A percentile compares a stretch with the other conserved stretches of the same genome.
These are phyloP conservation scores for Prosopocoilus inquinatus DNA, from an alignment of 2,888 invertebrate genomes.

Conservation along the genomic window DNA sequence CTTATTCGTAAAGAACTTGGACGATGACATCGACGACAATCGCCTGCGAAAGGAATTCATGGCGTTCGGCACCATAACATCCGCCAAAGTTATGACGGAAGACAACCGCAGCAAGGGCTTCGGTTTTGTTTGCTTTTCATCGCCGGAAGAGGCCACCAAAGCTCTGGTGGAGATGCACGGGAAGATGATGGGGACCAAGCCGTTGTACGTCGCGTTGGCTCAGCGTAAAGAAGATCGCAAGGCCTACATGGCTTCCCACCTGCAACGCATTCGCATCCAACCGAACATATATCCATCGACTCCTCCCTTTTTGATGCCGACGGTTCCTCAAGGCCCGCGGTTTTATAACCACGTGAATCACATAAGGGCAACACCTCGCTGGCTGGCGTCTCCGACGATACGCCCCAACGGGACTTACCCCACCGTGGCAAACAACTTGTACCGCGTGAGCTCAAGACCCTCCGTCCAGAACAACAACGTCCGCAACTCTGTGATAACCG, in stretches of 20 bases:
- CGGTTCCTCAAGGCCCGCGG: conserved; percentile 83
- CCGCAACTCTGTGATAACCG: conserved; percentile 62
- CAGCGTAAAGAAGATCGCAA: conserved; percentile 71
- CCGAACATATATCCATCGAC: conserved; percentile 75
- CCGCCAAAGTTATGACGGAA: conserved; percentile 65
- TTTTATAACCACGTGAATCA: conserved; percentile 88
- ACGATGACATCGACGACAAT: conserved; percentile 68
- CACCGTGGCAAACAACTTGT: conserved; percentile 51
- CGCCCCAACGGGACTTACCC: conserved; percentile 63
- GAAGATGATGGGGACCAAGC: conserved; percentile 65
- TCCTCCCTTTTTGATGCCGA: conserved; percentile 77
- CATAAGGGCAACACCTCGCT: conserved; percentile 85
- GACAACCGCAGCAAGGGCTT: conserved; percentile 57
- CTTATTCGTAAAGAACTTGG: conserved; percentile 71
- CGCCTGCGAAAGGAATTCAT: conserved; percentile 63
- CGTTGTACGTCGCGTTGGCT: conserved; percentile 69
- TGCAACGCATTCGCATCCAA: conserved; percentile 75
- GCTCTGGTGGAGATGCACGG: conserved; percentile 74
- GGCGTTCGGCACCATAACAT: conserved; percentile 66
- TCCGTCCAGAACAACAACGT: conserved; percentile 64
- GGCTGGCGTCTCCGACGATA: conserved; percentile 75
- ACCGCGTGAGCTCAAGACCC: conserved; percentile 40
- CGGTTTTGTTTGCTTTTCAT: conserved; percentile 71
- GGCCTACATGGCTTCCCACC: conserved; percentile 65
- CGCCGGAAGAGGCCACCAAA: conserved; percentile 68